Evolutionary conservation across 2,797 vertebrate genomes (phyloP).

Genomic region (Centroberyx gerrardi): DNA sequence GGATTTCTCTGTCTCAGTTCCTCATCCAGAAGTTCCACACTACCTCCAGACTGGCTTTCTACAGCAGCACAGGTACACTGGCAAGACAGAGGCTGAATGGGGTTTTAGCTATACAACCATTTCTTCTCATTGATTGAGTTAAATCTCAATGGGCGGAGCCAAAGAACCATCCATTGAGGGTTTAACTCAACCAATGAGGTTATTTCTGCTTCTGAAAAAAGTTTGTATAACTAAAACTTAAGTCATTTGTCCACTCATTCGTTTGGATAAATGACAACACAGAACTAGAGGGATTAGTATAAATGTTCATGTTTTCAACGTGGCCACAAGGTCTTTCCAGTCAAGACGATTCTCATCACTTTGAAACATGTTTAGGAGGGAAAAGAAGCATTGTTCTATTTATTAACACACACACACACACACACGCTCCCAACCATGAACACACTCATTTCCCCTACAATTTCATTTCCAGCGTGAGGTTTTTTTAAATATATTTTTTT

Average conservation of each 20-base stretch:
- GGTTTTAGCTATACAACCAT: neutral
- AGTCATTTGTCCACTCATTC: no score
- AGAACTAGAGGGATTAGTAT: neutral
- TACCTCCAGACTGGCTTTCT: constrained; percentile 95
- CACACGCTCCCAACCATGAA: neutral
- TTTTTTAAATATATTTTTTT: no score
- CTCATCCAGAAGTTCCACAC: constrained; percentile 98
- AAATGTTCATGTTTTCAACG: neutral
- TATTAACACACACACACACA: neutral
- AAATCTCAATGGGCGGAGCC: no score
- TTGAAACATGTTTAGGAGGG: neutral
- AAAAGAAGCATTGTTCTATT: neutral
- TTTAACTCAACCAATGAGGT: no score
- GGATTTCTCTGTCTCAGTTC: constrained; percentile 96
- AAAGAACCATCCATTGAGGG: no score
- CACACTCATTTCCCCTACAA: no score
- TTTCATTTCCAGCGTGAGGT: no score
- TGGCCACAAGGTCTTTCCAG: neutral
- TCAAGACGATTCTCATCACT: neutral
- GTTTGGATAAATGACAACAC: no score
- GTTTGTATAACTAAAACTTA: no score
- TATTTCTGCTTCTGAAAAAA: no score
- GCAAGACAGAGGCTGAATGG: neutral
- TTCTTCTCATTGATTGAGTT: no score
- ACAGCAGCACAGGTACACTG: constrained; percentile 93